Evolutionary conservation across 2,113 vertebrate genomes (phyloP).

Genomic region (Actenoides lindsayi): DNA sequence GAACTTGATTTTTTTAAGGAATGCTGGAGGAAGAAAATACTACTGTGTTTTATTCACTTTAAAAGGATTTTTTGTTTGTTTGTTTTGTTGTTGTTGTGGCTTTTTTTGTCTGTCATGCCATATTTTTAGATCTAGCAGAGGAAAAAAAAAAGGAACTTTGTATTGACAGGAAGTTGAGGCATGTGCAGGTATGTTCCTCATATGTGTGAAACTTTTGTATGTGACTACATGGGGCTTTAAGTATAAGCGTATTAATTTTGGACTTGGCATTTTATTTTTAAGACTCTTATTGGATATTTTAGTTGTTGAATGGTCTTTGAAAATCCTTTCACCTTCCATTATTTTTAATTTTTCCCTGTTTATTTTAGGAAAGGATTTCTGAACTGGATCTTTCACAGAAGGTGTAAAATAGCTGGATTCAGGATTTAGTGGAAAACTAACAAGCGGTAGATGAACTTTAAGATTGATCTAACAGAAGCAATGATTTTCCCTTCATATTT

Average conservation of each 20-base stretch:
- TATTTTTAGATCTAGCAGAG: neutral
- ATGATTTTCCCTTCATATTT: neutral
- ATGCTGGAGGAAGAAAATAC: neutral
- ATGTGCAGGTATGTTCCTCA: neutral
- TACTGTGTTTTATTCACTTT: neutral
- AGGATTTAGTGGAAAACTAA: neutral
- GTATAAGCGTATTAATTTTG: neutral
- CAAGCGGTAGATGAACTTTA: neutral
- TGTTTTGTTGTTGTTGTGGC: no score
- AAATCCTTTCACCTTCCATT: neutral
- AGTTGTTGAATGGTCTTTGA: neutral
- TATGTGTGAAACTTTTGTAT: neutral
- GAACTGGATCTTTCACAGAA: neutral
- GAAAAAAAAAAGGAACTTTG: neutral
- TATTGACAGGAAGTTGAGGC: neutral
- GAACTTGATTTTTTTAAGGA: neutral
- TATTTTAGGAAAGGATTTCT: neutral
- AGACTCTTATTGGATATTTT: neutral
- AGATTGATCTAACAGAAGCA: neutral
- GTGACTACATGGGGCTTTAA: neutral
- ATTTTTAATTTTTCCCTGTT: neutral
- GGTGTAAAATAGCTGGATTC: neutral
- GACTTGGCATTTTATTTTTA: neutral
- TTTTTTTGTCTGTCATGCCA: neutral
- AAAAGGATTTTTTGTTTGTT: neutral